Base-by-base conservation (phyloP, 2,113 vertebrate species). In the Cisticola juncidis region DNA sequence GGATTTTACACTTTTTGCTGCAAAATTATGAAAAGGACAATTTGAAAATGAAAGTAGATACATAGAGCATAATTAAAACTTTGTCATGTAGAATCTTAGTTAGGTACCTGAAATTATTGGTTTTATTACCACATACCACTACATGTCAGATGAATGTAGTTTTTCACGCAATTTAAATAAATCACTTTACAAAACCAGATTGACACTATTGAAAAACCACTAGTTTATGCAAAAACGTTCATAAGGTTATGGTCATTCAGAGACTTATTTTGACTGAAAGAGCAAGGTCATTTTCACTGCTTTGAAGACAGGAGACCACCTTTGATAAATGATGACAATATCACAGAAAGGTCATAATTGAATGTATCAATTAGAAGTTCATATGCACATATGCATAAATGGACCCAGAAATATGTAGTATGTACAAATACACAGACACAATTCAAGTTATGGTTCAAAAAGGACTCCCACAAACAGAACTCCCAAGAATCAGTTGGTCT, bases 321-420 rank as follows among this genome's bases (percentile, higher is more conserved):
- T 48, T 21, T 86, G 26, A 29, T 18, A 81, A 77, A 28, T 65
- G 1, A 33, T 40, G 19, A 45, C 28, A 33, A 5, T 79, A 22
- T 31, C 20, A 70, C 12, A 48, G 15, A 45, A 12, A 50, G 7
- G 12, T 76, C 17, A 28, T n/a, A 58, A 50, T 58, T 66, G 22
- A 70, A 77, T 38, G 3, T 35, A n/a, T 9, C 7, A 20, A 7
- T 73, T 60, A 35, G 19, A 58, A 45, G 10, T 50, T 48, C 22
- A 28, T 31, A 28, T 7, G n/a, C 5, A 26, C 2, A 25, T 2
- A 22, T 6, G 3, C 5, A 33, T 22, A 51, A 26, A 38, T 3
- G 38, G 6, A 57, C 12, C 16, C 14, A 22, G 22, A 10, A 2
- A 23, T 10, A 21, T 22, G 14, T 5, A 33, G 2, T 18, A n/a